Evolutionary conservation across 2,797 vertebrate species (phyloP), one percentile per base, ranked within the genome.

Genomic region (Megaceryle alcyon): DNA sequence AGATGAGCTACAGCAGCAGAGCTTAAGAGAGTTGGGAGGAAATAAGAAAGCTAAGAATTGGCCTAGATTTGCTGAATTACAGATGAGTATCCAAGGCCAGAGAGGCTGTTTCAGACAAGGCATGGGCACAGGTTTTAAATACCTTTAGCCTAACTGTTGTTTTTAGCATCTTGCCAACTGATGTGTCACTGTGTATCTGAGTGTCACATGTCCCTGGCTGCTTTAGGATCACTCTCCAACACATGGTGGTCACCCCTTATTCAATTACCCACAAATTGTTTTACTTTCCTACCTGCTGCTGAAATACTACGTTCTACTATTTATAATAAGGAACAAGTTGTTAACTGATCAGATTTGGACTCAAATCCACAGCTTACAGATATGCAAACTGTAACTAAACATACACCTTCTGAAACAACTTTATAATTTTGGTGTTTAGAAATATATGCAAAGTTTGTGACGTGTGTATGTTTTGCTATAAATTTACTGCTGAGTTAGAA

Each of bases 171-270:
- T 75, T 37, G 43, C 31, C 53, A 18, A 11, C 12, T 11, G 25
- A 8, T 76, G 49, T 54, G 39, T 75, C 26, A 5, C 39, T 9
- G 25, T 44, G n/a, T 61, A 12, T 60, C 13, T 41, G 31, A 17
- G 31, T 49, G 31, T 65, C 28, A 11, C 0, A 2, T 5, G 19
- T 35, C 11, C 31, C n/a, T 7, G 10, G 11, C n/a, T 48, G 48
- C 39, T 57, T 81, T 12, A 78, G 69, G 17, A 26, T 68, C 35
- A 31, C 22, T 54, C 44, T 71, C 37, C 28, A n/a, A 2, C 1
- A 0, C 18, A 19, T 0, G 0, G 5, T 12, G 6, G 44, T 43
- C 31, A 11, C 19, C 33, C 19, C 5, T 37, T 53, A 17, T 2
- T 86, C 23, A 20, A 11, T 77, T 43, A 28, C 35, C 57, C 20